Evolutionary conservation across 2,113 vertebrate genomes (phyloP), one percentile per base, ranked within the genome.

Genomic region (Poeciliopsis retropinna): DNA sequence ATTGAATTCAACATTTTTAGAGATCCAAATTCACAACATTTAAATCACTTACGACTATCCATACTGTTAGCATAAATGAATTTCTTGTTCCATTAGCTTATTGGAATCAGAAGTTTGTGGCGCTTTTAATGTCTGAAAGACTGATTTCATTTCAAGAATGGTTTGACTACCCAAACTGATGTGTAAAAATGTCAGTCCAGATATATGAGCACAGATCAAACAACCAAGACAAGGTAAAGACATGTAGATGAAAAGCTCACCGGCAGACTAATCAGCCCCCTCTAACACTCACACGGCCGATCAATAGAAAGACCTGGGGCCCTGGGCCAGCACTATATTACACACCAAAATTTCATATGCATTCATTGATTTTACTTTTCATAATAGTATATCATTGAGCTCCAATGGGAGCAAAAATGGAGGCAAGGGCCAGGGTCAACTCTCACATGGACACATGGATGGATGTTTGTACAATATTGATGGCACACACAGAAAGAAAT

Each of bases 361-460:
- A 97, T 95, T 95, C 96, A 99, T 98, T 95, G 97, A 98, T 98
- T 97, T 93, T 96, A 91, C 92, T 97, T 96, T 96, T 97, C 95
- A 95, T 93, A 95, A 96, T 95, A 97, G 95, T 98, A 96, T 97
- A 98, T 97, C 97, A 99, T 92, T 95, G 95, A 95, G 96, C 95
- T 96, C 97, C 97, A 95, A 97, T 95, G 96, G 96, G 97, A 97
- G 94, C 91, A 65, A 94, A 95, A 96, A 96, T 95, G 96, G 95
- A 95, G 95, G 94, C 96, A 91, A 94, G 95, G 96, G 96, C 95
- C 94, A 95, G 96, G 98, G 98, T 98, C 97, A 98, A 96, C 94
- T 95, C 96, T 93, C 88, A 94, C 95, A 94, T 95, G 95, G 95
- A 95, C 91, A 94, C 95, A 94, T 95, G 95, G 95, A 95, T 92